These are phyloP conservation scores for Coracopsis vasa DNA, from an alignment of 2,113 vertebrate species.

Conservation along the genomic window DNA sequence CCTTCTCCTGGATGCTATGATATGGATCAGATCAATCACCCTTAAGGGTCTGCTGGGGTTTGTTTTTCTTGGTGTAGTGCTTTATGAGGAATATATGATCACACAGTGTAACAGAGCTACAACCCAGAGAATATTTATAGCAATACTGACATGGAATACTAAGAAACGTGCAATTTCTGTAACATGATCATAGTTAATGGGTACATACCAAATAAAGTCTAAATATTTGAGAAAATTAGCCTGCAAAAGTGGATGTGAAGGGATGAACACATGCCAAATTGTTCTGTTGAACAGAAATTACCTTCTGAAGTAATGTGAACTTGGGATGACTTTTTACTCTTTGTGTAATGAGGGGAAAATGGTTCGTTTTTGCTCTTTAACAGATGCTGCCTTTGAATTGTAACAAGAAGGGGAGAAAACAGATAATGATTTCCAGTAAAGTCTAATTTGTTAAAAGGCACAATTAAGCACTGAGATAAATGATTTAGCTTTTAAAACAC, in stretches of 20 bases:
- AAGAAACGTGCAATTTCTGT: neutral
- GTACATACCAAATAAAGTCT: neutral
- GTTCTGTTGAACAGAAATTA: conserved; percentile 49
- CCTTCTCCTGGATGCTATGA: neutral
- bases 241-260: neutral
- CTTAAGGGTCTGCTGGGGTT: accelerated
- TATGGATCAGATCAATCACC: accelerated
- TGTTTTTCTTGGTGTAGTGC: neutral
- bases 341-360: conserved; percentile 16
- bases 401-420: conserved; percentile 6
- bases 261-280: neutral
- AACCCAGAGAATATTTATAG: neutral
- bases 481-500: conserved; percentile 12
- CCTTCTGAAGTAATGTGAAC: conserved; percentile 49
- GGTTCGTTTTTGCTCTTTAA: conserved; percentile 38
- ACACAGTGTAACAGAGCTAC: neutral
- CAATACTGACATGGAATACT: neutral
- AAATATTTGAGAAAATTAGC: conserved; percentile 34
- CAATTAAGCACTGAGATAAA: conserved; percentile 57
- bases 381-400: conserved; percentile 55
- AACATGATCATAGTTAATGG: neutral
- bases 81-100: neutral
- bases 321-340: conserved; percentile 46
- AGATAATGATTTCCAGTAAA: conserved; percentile 54
- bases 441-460: conserved; percentile 46